Base-by-base conservation (phyloP, 2,888 invertebrate genomes). In the Yponomeuta evonymella region DNA sequence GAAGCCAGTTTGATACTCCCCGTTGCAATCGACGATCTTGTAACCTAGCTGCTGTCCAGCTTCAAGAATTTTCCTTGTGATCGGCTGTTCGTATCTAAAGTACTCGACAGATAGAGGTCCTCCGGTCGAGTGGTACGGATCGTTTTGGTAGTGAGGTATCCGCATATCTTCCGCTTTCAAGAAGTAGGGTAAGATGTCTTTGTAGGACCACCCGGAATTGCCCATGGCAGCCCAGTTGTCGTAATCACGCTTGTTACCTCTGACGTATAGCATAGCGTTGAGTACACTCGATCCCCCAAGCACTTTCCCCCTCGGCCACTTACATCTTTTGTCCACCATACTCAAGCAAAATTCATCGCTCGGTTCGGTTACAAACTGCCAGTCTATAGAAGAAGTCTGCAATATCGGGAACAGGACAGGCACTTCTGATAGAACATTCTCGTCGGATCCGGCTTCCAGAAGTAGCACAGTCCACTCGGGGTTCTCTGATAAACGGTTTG, bases 211-310 rank as follows among this genome's bases (percentile, higher is more conserved):
- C 0, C 96, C 97, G 0, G 86, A 81, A 77, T 95, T 92, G 0
- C 98, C 98, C 79, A 95, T 81, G 12, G 81, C 83, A 30, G 94
- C 95, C 98, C 98, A 98, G n/a, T 93, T 88, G 79, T 98, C 97
- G 82, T 97, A 98, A 81, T 98, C 98, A 2, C 89, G 93, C 70
- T 93, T 94, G 81, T 98, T 97, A 0, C 98, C 98, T 71, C 98
- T 91, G 0, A 97, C 92, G 79, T 98, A 98, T 72, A 97, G 91
- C 98, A 98, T 98, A 29, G 97, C 98, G 82, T 98, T 98, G 2
- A 98, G 87, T 1, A 96, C 95, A 78, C 97, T 97, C 15, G 95
- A 95, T 0, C 98, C 98, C 33, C 95, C 95, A 30, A 97, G 88
- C 8, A 95, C 95, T 88, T 95, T 96, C 0, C 96, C 97, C 43